Percentiles rank a stretch among this genome's conserved stretches.
These are phyloP conservation scores for Sardinella longiceps DNA, from an alignment of 2,797 vertebrate species.

Conservation along the genomic window DNA sequence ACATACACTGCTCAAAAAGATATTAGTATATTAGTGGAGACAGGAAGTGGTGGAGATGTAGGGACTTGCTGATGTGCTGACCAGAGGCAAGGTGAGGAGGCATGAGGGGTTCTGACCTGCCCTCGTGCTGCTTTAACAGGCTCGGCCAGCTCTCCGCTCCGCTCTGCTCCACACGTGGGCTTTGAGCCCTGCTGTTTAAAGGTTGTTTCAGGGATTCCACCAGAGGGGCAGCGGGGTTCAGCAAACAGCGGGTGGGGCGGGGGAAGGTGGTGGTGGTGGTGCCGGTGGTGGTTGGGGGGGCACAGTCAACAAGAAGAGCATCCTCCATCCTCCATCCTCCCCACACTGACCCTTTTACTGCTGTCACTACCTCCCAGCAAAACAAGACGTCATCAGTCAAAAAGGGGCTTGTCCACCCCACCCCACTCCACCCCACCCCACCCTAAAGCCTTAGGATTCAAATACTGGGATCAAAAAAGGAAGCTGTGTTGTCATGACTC, in stretches of 20 bases:
- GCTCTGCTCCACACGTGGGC: slow-evolving; percentile 63
- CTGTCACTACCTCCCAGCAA: slow-evolving; percentile 49
- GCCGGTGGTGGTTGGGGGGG: background rate
- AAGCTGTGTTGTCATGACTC: slow-evolving; percentile 62
- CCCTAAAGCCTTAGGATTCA: slow-evolving; percentile 52
- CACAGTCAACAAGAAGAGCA: background rate
- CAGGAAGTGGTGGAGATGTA: slow-evolving; percentile 24
- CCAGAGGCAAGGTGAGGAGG: slow-evolving; percentile 36
- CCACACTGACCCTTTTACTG: slow-evolving; percentile 41
- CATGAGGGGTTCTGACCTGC: slow-evolving; percentile 30
- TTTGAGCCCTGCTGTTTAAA: slow-evolving; percentile 80
- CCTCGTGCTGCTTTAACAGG: slow-evolving; percentile 72
- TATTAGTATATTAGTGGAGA: background rate
- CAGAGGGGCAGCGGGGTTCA: slow-evolving; percentile 73
- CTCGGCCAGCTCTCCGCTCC: slow-evolving; percentile 66
- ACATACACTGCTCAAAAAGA: background rate
- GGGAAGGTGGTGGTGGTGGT: background rate
- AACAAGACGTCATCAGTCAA: slow-evolving; percentile 70
- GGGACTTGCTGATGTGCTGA: slow-evolving; percentile 44
- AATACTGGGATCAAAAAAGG: slow-evolving; percentile 69
- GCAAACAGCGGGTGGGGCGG: slow-evolving; percentile 67
- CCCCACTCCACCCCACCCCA: slow-evolving; percentile 38
- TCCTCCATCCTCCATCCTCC: background rate
- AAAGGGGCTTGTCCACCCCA: slow-evolving; percentile 65
- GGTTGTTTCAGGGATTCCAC: slow-evolving; percentile 75